A percentile compares a stretch with the other conserved stretches of the same genome.
phyloP scores from a whole-genome alignment of 2,113 vertebrate genomes.

The Eulemur rufifrons region DNA sequence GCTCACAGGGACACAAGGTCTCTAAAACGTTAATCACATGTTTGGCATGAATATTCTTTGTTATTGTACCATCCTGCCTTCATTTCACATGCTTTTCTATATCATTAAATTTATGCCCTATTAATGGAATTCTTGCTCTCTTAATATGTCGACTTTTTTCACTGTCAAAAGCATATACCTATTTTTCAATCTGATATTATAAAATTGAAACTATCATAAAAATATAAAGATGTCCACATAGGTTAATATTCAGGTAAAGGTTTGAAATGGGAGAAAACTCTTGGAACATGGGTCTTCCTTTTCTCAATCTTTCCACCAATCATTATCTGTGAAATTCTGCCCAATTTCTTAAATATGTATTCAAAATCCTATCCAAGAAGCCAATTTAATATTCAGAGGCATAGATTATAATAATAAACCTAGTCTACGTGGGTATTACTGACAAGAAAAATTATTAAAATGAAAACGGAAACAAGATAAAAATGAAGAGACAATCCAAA shows the following conservation, averaged over 20 bases:
- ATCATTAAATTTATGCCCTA: background rate
- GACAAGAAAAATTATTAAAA: background rate
- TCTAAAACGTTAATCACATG: background rate
- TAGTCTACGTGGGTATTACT: background rate
- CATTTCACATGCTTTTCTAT: background rate
- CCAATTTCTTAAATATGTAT: background rate
- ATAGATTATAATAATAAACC: background rate
- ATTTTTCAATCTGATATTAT: conserved; percentile 1
- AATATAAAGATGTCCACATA: background rate
- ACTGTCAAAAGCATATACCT: background rate
- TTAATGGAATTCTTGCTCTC: background rate
- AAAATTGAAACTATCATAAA: background rate
- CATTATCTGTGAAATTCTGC: background rate
- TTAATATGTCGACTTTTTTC: background rate
- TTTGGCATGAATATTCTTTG: background rate
- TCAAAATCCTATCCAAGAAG: background rate
- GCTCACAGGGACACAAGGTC: background rate
- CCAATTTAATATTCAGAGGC: background rate
- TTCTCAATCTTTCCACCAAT: background rate
- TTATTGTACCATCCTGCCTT: background rate
- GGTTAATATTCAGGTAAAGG: background rate
- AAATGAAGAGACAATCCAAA: conserved; percentile 38
- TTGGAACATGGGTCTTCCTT: background rate
- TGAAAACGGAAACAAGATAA: background rate
- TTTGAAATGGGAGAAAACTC: background rate